Conservation (phyloP, 92 coral and sea anemone species). For the Ricordea florida region DNA sequence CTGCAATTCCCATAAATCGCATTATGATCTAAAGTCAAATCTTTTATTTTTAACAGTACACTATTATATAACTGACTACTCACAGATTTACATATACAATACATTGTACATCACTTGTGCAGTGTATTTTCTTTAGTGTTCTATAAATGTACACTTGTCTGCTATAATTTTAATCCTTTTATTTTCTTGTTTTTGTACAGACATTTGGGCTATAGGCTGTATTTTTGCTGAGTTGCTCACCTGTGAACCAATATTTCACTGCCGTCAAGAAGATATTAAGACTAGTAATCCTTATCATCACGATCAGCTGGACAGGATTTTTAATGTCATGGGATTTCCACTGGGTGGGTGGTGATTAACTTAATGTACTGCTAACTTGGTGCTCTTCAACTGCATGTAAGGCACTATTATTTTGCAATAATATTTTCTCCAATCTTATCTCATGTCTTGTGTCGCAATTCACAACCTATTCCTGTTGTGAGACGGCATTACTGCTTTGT, state of each 20-base stretch:
- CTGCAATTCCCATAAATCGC: no score
- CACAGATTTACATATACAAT: no score
- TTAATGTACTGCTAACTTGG: neutral
- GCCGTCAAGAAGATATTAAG: constrained; percentile 98
- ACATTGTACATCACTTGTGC: no score
- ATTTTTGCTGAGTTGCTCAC: constrained; percentile 96
- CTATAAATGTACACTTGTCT: neutral
- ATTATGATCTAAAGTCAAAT: no score
- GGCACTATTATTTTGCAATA: no score
- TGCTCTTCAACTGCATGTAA: no score
- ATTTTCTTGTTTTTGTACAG: constrained; percentile 42
- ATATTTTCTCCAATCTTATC: no score
- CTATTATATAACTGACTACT: no score
- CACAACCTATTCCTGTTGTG: no score
- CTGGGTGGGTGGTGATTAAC: constrained; percentile 62
- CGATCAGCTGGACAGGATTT: constrained; percentile 95
- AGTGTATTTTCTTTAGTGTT: neutral
- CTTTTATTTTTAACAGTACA: no score
- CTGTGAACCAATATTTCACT: constrained; percentile 97
- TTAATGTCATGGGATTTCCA: constrained; percentile 96
- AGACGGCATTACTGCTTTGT: no score
- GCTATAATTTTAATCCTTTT: neutral
- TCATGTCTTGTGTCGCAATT: no score
- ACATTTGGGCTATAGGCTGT: constrained; percentile 99
- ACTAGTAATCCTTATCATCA: constrained; percentile 98